Evolutionary conservation across 1,140 invertebrate genomes (phyloP).

Genomic region (Drosophila arizonae): DNA sequence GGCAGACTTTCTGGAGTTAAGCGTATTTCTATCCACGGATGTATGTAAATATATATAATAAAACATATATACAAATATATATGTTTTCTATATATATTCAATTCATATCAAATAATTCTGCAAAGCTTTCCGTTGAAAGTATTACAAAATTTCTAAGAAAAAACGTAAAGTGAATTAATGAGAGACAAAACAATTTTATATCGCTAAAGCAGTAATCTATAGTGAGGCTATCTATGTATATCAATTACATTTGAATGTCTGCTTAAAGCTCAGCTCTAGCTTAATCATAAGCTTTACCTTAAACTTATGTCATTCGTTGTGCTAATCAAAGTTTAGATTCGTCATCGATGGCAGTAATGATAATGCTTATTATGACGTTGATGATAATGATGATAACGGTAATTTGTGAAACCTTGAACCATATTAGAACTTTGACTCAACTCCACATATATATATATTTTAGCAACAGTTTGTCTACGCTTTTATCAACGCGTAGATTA

Average conservation of each 20-base stretch:
- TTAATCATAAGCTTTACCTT: background rate
- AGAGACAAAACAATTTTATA: background rate
- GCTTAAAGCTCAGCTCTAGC: background rate
- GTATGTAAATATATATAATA: too few species aligned
- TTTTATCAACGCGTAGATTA: conserved; percentile 21
- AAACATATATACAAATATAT: too few species aligned
- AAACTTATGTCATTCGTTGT: conserved; percentile 32
- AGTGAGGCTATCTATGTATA: too few species aligned
- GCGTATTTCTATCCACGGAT: too few species aligned
- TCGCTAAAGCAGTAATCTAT: too few species aligned
- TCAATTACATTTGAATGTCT: too few species aligned
- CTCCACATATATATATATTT: background rate
- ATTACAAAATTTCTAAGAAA: conserved; percentile 2
- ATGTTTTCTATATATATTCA: conserved; percentile 8
- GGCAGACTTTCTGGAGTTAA: too few species aligned
- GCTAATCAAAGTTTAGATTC: conserved; percentile 24
- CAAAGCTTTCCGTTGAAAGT: conserved; percentile 6
- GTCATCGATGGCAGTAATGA: conserved; percentile 39
- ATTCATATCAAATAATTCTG: background rate
- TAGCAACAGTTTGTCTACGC: conserved; percentile 22
- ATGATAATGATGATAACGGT: conserved; percentile 35
- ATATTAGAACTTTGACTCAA: conserved; percentile 28
- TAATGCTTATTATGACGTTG: conserved; percentile 17
- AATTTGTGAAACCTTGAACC: conserved; percentile 45
- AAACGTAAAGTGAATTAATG: conserved; percentile 2